A percentile compares a stretch with the other conserved stretches of the same genome.
Evolutionary conservation across 1,140 invertebrate species (phyloP).

Genomic region (Monomorium pharaonis): DNA sequence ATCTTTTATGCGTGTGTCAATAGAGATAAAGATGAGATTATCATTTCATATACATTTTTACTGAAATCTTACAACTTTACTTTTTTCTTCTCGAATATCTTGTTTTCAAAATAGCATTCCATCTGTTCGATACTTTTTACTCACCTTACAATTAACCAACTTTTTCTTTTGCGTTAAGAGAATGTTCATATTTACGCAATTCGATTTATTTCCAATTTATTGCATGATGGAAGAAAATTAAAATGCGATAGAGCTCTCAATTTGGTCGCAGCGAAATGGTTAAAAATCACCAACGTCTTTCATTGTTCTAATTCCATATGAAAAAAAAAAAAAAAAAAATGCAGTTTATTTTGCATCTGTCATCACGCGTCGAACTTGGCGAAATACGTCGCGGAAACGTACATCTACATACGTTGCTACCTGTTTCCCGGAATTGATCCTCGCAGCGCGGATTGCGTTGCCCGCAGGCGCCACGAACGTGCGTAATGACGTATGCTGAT

Average conservation of each 20-base stretch:
- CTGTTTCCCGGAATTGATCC: constrained; percentile 11
- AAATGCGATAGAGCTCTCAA: background rate
- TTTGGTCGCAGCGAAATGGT: background rate
- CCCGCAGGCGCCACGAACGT: constrained; percentile 56
- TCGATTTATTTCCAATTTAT: background rate
- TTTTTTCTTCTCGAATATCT: too few relatives aligned
- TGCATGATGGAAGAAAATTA: background rate
- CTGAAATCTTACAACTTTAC: too few relatives aligned
- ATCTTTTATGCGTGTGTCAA: too few relatives aligned
- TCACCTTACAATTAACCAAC: background rate
- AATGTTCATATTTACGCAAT: background rate
- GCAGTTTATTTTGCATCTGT: background rate
- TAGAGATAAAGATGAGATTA: too few relatives aligned
- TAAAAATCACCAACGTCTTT: background rate
- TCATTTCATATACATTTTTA: too few relatives aligned
- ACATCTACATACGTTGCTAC: background rate
- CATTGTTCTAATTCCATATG: background rate
- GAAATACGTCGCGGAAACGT: background rate
- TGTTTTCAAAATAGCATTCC: too few relatives aligned
- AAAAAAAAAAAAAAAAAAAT: background rate
- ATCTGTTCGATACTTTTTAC: too few relatives aligned
- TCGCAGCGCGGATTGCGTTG: constrained; percentile 19
- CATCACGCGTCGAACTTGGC: background rate
- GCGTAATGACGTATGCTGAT: constrained; percentile 61
- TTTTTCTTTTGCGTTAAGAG: background rate